Evolutionary conservation across 1,140 invertebrate genomes (phyloP), one percentile per base, ranked within the genome.

Genomic region (Zaprionus ornatus): DNA sequence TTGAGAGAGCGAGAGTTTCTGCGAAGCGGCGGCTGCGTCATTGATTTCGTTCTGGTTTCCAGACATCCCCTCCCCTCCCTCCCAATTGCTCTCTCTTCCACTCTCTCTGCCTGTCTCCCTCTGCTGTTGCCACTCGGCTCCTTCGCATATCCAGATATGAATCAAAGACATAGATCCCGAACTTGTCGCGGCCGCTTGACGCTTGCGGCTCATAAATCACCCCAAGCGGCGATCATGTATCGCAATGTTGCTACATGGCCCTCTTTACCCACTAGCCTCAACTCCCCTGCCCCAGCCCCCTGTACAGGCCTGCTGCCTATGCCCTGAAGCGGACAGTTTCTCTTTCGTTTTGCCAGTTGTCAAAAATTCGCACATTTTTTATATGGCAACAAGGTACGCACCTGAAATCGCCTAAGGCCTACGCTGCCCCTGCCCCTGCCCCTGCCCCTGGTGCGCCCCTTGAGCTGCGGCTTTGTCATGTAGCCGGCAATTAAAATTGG

Each of bases 401-500:
- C 42, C 52, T 48, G 52, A 40, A 37, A 27, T 17, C 12, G 25
- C 7, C 27, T 45, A 17, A 45, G n/a, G 9, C 42, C 27, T 52
- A 7, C 42, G 23, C 45, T 27, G 19, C 17, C 19, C 21, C 21
- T 7, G 13, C 25, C 9, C n/a, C 21, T 12, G 40, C 23, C 35
- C 6, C 10, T 3, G 7, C 35, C 21, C 19, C 1, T 4, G 25
- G 25, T 6, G 4, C 9, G 29, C 29, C 29, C 25, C 42, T 10
- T 52, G 29, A 37, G 10, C 57, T 45, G 29, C 65, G 32, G 13
- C 27, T 17, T 35, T 81, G 82, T 85, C 82, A 81, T 85, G 82
- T 82, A 69, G 75, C 75, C 73, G 83, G 84, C 80, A 87, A 87
- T 87, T 87, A 87, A 87, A 87, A 88, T 88, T 88, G 80, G 77